Conservation (phyloP, 2,888 invertebrate genomes). For the Dendrolimus houi region DNA sequence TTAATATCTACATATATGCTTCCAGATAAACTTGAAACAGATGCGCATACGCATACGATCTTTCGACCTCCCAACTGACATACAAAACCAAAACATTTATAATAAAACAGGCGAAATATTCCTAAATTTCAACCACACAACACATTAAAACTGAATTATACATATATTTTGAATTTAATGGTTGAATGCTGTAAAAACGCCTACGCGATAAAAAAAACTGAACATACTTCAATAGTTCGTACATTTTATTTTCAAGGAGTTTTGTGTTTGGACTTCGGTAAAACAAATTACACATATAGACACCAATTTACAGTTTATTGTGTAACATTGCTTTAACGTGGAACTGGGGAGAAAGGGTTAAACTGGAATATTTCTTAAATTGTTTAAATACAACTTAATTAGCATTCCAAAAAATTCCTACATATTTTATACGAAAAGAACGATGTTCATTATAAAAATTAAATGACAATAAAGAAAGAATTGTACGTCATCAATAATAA, state of each 20-base stretch:
- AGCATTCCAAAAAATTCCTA: too few relatives aligned
- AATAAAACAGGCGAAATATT: background rate
- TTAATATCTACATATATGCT: too few relatives aligned
- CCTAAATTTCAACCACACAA: background rate
- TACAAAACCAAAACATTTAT: background rate
- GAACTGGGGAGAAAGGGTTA: background rate
- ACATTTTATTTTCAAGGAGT: background rate
- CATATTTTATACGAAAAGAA: too few relatives aligned
- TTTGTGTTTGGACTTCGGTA: background rate
- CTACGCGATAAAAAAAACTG: background rate
- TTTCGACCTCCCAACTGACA: background rate
- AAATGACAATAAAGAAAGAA: too few relatives aligned
- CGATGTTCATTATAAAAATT: too few relatives aligned
- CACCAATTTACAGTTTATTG: background rate
- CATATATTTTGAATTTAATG: background rate
- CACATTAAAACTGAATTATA: background rate
- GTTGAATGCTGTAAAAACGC: background rate
- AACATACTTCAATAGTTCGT: background rate
- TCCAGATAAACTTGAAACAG: background rate
- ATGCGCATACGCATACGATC: background rate
- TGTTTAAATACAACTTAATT: too few relatives aligned
- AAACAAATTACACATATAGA: background rate
- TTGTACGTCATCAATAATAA: too few relatives aligned
- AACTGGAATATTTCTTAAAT: too few relatives aligned
- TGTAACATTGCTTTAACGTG: background rate